Evolutionary conservation across 2,113 vertebrate species (phyloP).

Genomic region (Dendrocopos noguchii): DNA sequence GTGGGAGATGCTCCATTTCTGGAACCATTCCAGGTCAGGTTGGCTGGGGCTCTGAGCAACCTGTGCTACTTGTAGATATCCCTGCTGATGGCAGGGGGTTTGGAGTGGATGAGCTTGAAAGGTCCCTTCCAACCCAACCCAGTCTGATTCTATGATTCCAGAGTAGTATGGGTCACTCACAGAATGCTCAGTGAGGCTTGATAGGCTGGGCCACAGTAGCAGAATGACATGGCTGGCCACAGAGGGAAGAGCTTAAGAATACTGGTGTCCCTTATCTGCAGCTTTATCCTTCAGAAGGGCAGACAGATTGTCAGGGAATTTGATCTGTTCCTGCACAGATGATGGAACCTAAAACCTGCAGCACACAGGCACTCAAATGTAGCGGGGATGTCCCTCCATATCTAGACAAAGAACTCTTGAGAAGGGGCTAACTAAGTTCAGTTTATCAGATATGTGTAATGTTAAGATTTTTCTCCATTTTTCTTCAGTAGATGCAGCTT

Average conservation of each 20-base stretch:
- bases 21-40: neutral
- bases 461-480: neutral
- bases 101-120: neutral
- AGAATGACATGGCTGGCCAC: neutral
- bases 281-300: neutral
- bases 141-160: neutral
- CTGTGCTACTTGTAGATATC: neutral
- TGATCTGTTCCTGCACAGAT: neutral
- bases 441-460: neutral
- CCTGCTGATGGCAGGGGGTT: accelerated
- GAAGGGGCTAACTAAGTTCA: neutral
- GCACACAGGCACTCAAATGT: accelerated
- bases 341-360: neutral
- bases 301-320: neutral
- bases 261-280: neutral
- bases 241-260: neutral
- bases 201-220: neutral
- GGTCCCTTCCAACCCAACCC: neutral
- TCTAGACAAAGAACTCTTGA: neutral
- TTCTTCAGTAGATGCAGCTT: neutral
- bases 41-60: neutral
- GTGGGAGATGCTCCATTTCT: neutral
- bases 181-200: neutral
- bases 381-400: neutral
- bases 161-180: neutral